Evolutionary conservation across 2,797 vertebrate genomes (phyloP).

Genomic region (Sebastes iracundus): DNA sequence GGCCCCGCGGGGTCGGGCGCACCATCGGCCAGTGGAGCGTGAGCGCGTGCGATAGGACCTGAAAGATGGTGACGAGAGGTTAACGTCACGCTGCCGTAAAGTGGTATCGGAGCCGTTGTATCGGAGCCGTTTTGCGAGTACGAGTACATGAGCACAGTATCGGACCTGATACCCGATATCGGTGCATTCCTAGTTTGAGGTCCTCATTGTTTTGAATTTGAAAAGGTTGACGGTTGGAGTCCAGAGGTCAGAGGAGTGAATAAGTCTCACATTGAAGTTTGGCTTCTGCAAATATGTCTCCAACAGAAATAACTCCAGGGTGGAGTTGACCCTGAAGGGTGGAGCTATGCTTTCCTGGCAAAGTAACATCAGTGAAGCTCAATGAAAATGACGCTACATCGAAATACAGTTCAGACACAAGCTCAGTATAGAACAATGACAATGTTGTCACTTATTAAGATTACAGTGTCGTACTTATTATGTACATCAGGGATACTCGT

Average conservation of each 20-base stretch:
- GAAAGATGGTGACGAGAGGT: too few relatives aligned
- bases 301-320: not conserved
- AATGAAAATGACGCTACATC: not conserved
- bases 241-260: not conserved
- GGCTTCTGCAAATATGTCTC: not conserved
- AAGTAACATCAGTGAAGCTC: not conserved
- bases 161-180: too few relatives aligned
- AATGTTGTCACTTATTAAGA: not conserved
- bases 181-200: too few relatives aligned
- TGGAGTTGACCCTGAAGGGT: not conserved
- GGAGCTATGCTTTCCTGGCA: not conserved
- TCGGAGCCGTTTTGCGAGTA: too few relatives aligned
- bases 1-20: too few relatives aligned
- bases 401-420: not conserved
- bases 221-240: not conserved
- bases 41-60: too few relatives aligned
- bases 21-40: too few relatives aligned
- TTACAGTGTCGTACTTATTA: too few relatives aligned
- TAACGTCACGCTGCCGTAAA: too few relatives aligned
- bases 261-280: not conserved
- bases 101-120: too few relatives aligned
- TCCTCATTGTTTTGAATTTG: not conserved
- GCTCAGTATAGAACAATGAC: not conserved
- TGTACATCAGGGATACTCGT: too few relatives aligned
- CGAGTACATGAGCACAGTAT: too few relatives aligned